Evolutionary conservation across 53 echinoderm and acorn worm genomes (phyloP), one percentile per base, ranked within the genome.

Genomic region (Temnopleurus reevesii): DNA sequence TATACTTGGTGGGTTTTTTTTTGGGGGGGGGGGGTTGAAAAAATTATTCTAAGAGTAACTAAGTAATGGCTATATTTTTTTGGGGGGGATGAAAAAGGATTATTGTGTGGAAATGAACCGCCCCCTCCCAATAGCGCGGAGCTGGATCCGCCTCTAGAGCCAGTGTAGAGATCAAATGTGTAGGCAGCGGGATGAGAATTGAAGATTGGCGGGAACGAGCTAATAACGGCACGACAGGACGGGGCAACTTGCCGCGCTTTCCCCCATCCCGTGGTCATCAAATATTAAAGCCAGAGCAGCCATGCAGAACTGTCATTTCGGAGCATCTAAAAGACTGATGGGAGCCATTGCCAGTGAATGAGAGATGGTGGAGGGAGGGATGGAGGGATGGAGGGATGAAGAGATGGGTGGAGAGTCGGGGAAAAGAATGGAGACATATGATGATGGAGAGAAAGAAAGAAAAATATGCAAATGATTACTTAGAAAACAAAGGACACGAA

Each of bases 281-380:
- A 87, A 87, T 87, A 87, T 87, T 87, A 65, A 87, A 87, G 66
- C 53, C 71, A 51, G 45, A 31, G 30, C 88, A 66, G 66, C 71
- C 55, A 55, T 46, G 88, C 88, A 55, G 88, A 87, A 87, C 88
- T 87, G 86, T 85, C 86, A 58, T 85, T 85, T 85, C 86, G 53
- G 46, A 59, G 86, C 45, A 49, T 38, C 43, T 44, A 60, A 71
- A 41, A 85, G 86, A 85, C 86, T 59, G 86, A 85, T 85, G 86
- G 27, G 59, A 18, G 59, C 86, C 86, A 55, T 24, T 56, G 23
- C n/a, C n/a, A 54, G 56, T n/a, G n/a, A 56, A 18, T 55, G 57
- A 24, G 9, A n/a, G 56, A 21, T 34, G 54, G 27, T 36, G n/a
- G 36, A 34, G 21, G 18, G 36, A 51, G 81, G 34, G 2, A 51